Base-by-base conservation (phyloP, 2,113 vertebrate species). In the Pomatostomus ruficeps region DNA sequence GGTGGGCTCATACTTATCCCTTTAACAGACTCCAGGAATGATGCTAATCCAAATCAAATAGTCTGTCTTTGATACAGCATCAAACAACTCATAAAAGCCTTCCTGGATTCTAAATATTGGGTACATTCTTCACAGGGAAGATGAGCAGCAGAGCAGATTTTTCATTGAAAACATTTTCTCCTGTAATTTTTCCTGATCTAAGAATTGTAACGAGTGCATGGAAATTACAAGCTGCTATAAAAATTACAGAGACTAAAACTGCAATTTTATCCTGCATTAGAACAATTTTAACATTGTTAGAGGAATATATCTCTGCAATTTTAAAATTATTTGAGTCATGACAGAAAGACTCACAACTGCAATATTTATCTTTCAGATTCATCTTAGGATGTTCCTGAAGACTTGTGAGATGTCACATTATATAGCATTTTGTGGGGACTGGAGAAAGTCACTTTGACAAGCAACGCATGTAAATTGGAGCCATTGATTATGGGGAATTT, bases 261-360 rank as follows among this genome's bases (percentile, higher is more conserved):
- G 97, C 96, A 96, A 61, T 97, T 98, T 98, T 98, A 97, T 91
- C 91, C 95, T 97, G 95, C 97, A 97, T 98, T 98, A 98, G 97
- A 98, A 97, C 97, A 97, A 98, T 98, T 98, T 97, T 98, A 98
- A 97, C 97, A 97, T 98, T 98, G 97, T 98, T 97, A 97, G 80
- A 96, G 84, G 97, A 97, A 97, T 97, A 98, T 91, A 98, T 97
- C 97, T 97, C 96, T 97, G 97, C 97, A 98, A 98, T 98, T 98
- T 98, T 97, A 97, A 98, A 98, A 98, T 98, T 98, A 98, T 98
- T 98, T 98, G 96, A 98, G 97, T 98, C 97, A 98, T 98, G 98
- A 98, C 97, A 98, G 96, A 97, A 97, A 97, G 96, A 97, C 97
- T 98, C 97, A 97, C 94, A 98, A 97, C 96, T 98, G 97, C 97